Percentiles rank a stretch among this genome's conserved stretches.
Conservation (phyloP, 2,797 vertebrate species). For the Pipistrellus pygmaeus region DNA sequence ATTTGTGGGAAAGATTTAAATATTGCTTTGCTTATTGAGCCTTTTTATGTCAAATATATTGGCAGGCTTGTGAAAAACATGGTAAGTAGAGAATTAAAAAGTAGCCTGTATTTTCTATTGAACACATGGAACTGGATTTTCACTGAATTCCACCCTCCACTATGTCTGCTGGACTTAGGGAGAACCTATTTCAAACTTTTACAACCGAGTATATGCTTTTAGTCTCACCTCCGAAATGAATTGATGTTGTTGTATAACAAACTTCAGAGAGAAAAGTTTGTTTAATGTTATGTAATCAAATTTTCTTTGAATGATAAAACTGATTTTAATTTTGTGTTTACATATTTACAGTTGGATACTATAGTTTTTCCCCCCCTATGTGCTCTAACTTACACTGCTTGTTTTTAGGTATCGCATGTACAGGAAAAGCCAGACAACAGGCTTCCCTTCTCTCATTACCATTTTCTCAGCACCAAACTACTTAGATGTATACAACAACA, state of each 20-base stretch:
- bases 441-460: conserved; percentile 99
- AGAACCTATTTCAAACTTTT: conserved; percentile 15
- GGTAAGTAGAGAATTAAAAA: neutral
- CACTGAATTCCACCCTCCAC: neutral
- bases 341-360: neutral
- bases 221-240: neutral
- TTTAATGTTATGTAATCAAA: neutral
- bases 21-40: neutral
- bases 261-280: neutral
- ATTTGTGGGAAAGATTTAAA: neutral
- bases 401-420: conserved; percentile 97
- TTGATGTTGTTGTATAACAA: neutral
- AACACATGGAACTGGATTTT: neutral
- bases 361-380: neutral
- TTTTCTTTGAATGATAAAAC: neutral
- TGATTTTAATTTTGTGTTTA: conserved; percentile 13
- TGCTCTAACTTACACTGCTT: conserved; percentile 67
- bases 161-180: neutral
- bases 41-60: conserved; percentile 10
- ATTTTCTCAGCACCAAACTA: conserved; percentile 99
- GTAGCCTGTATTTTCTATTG: neutral
- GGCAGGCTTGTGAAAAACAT: neutral
- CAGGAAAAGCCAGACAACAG: conserved; percentile 99
- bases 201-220: neutral
- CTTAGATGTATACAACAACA: conserved; percentile 99